phyloP scores from a whole-genome alignment of 2,113 vertebrate genomes.

The Eurystomus gularis region DNA sequence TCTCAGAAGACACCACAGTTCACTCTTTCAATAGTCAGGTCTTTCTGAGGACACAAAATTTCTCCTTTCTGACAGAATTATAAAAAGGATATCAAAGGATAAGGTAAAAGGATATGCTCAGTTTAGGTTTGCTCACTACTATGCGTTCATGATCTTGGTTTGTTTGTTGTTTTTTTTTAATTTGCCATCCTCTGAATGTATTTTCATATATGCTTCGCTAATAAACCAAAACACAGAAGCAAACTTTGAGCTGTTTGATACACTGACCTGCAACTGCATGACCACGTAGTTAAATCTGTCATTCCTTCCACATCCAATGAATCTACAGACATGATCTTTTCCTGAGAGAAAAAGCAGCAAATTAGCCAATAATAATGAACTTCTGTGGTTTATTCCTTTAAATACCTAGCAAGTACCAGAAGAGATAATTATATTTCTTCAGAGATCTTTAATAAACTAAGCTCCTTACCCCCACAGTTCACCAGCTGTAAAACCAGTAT shows the following conservation, averaged over 20 bases:
- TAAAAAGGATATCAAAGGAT: not conserved
- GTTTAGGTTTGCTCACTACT: not conserved
- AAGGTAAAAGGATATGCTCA: not conserved
- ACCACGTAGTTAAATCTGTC: constrained; percentile 99
- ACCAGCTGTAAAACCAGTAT: not conserved
- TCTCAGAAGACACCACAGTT: not conserved
- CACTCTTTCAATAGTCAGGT: not conserved
- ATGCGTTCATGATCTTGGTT: not conserved
- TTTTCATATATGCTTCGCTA: not conserved
- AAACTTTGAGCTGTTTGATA: not conserved
- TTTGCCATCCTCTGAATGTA: not conserved
- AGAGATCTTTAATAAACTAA: not conserved
- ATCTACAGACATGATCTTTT: constrained; percentile 96
- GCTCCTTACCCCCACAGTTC: not conserved
- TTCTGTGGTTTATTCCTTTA: not conserved
- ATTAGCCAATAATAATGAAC: not conserved
- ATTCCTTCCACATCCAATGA: constrained; percentile 96
- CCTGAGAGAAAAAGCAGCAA: constrained; percentile 73
- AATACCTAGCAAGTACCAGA: not conserved
- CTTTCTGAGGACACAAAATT: not conserved
- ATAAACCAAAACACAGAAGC: not conserved
- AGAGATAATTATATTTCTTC: not conserved
- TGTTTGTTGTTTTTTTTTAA: not conserved
- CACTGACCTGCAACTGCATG: constrained; percentile 95
- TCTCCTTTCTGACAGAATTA: not conserved